phyloP scores from a whole-genome alignment of 2,113 vertebrate genomes.

The Grammomys surdaster region DNA sequence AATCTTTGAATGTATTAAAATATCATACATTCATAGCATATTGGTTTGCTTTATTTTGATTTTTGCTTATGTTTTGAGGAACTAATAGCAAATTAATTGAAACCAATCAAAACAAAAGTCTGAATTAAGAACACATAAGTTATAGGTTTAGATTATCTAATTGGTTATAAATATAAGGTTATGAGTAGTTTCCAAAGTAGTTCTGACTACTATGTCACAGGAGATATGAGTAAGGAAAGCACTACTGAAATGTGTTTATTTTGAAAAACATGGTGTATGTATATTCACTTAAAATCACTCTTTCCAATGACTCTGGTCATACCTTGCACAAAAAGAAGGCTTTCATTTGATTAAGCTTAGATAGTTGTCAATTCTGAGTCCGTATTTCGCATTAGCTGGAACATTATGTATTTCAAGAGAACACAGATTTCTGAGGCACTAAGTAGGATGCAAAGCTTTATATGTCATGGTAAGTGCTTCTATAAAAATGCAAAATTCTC shows the following conservation, averaged over 20 bases:
- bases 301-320: background rate
- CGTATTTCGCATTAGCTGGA: slow-evolving; percentile 15
- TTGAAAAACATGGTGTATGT: background rate
- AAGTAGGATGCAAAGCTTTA: slow-evolving; percentile 36
- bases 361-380: slow-evolving; percentile 59
- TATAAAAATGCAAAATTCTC: background rate
- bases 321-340: background rate
- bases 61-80: slow-evolving; percentile 58
- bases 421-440: slow-evolving; percentile 3
- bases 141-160: slow-evolving; percentile 6
- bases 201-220: slow-evolving; percentile 15
- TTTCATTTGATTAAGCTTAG: slow-evolving; percentile 31
- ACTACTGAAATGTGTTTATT: slow-evolving; percentile 35
- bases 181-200: background rate
- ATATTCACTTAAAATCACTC: slow-evolving; percentile 32
- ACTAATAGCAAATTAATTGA: slow-evolving; percentile 28
- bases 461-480: background rate
- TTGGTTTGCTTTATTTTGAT: background rate
- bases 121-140: background rate
- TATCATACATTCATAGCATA: background rate
- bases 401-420: background rate
- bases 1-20: slow-evolving; percentile 9
- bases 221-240: background rate
- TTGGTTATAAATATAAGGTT: slow-evolving; percentile 1
- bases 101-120: background rate